Evolutionary conservation across 2,113 vertebrate genomes (phyloP), one percentile per base, ranked within the genome.

Genomic region (Platichthys flesus): DNA sequence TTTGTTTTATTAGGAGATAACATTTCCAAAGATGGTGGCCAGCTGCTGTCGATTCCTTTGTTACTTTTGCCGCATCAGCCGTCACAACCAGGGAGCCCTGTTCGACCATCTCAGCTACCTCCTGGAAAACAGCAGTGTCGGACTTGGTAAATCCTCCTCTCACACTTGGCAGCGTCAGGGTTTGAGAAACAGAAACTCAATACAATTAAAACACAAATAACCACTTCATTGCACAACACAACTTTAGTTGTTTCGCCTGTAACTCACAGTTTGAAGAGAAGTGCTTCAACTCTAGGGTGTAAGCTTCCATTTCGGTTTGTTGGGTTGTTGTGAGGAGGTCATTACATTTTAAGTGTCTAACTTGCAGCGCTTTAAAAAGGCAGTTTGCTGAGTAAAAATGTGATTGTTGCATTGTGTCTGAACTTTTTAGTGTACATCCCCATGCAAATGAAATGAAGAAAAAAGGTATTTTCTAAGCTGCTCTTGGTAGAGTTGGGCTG

Each of bases 101-200:
- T 99, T 99, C 87, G 97, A 99, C 81, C 97, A 98, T 85, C 97
- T 99, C 77, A 97, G 97, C 89, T 99, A 97, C 82, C 95, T 99
- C 78, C 67, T 99, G 89, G 97, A 98, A 89, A 98, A 99, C 82
- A 97, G 97, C 91, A 97, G 95, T 67, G 97, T 99, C 81, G 97
- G 97, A 54, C 95, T 99, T 15, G 97, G 97, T 98, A 92, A 91
- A 92, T 65, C 20, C 14, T 21, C 21, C 16, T n/a, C 21, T 60
- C 0, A 45, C n/a, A 20, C 21, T 67, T 52, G 1, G 35, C 24
- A 72, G 1, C 37, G 1, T 58, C 26, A n/a, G 1, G 62, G 28
- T 45, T 1, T 28, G 21, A 5, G 40, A 15, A 20, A 58, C 40
- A 64, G 15, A 12, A 64, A 1, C 15, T 49, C 1, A 47, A 40